Percentiles rank a stretch among this genome's conserved stretches.
Evolutionary conservation across 2,888 invertebrate genomes (phyloP).

Genomic region (Caenorhabditis sp.): DNA sequence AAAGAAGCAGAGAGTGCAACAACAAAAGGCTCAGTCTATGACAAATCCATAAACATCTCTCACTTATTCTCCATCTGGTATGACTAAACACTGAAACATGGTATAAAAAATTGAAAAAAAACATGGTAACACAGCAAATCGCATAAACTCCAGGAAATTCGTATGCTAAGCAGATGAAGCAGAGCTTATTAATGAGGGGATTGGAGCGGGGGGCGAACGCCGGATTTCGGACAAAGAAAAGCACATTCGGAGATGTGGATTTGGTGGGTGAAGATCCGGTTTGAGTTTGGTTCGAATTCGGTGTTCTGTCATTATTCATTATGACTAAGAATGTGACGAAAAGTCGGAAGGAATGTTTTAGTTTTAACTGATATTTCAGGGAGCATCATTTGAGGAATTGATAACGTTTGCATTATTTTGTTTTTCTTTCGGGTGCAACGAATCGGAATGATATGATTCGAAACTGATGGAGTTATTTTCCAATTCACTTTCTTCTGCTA

Average conservation of each 20-base stretch:
- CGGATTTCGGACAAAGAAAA: constrained; percentile 1
- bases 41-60: constrained; percentile 33
- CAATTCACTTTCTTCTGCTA: too few relatives aligned
- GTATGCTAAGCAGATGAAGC: constrained; percentile 30
- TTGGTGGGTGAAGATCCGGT: constrained; percentile 13
- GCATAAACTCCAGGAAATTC: constrained; percentile 14
- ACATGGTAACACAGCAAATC: not conserved
- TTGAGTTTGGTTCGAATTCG: constrained; percentile 21
- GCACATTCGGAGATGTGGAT: constrained; percentile 6
- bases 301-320: constrained; percentile 9
- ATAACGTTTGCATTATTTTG: constrained; percentile 36
- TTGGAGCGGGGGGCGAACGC: not conserved
- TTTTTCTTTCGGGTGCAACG: constrained; percentile 5
- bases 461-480: not conserved
- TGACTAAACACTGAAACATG: constrained; percentile 37
- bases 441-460: not conserved
- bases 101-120: constrained; percentile 6
- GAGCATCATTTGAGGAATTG: constrained; percentile 43
- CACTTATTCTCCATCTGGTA: not conserved
- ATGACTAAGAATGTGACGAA: constrained; percentile 12
- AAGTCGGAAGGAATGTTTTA: not conserved
- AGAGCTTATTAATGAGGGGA: constrained; percentile 17
- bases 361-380: constrained; percentile 1
- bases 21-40: constrained; percentile 45
- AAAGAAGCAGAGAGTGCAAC: constrained; percentile 27